Base-by-base conservation (phyloP, 2,888 invertebrate genomes). In the Barypeithes pellucidus region DNA sequence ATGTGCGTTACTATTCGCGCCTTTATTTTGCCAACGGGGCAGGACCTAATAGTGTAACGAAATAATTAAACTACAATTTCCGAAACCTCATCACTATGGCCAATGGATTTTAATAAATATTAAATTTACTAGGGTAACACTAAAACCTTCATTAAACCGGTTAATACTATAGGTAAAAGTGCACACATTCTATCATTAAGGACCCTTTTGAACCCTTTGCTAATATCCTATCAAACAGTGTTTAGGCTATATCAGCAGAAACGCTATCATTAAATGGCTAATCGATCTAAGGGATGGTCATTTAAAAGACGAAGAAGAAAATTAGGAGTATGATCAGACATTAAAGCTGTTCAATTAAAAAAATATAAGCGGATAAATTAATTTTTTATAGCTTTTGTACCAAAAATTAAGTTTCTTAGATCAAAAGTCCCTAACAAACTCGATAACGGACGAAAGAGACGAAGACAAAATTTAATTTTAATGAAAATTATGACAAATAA, bases 151-250 rank as follows among this genome's bases (percentile, higher is more conserved):
- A 24, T 52, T 22, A 52, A 22, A n/a, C 4, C 24, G 24, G 52
- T 52, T 52, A 52, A 24, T 52, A 2, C 24, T n/a, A 52, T 52
- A 24, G 52, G 52, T 52, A 24, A 52, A n/a, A 52, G 24, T 52
- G 52, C 52, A 52, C 7, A n/a, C 52, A n/a, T 52, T 24, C 24
- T 3, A 24, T 12, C 24, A 47, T 22, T 24, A 24, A 24, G 3
- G 52, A 52, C 52, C 52, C 52, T 52, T 52, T 47, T 47, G 3
- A 18, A 20, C 45, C 45, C 45, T 47, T 18, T n/a, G 11, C 3
- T 47, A 47, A 47, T 47, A 20, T 47, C 5, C 18, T 22, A 16
- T 43, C 7, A 43, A 43, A 22, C 11, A 18, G 18, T 22, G 12
- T 20, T 47, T 47, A 2, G 47, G 22, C 20, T 11, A 47, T 47